These are phyloP conservation scores for Spisula subtruncata DNA, from an alignment of 2,888 invertebrate species.

Conservation along the genomic window DNA sequence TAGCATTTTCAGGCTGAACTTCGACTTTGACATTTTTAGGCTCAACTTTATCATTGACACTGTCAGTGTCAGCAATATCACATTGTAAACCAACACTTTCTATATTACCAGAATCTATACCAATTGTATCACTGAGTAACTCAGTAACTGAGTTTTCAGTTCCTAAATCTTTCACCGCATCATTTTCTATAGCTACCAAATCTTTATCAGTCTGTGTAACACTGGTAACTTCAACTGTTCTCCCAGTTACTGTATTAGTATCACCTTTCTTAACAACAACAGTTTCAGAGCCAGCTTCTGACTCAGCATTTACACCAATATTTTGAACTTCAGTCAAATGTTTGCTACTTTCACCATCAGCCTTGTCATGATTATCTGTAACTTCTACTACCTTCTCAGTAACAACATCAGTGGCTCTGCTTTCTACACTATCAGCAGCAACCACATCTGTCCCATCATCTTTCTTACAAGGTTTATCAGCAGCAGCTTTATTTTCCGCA, in stretches of 20 bases:
- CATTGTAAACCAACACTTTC: constrained; percentile 43
- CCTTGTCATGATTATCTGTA: not conserved
- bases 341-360: not conserved
- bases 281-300: not conserved
- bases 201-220: constrained; percentile 26
- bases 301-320: too few species aligned
- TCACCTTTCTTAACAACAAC: not conserved
- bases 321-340: not conserved
- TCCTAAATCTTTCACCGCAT: constrained; percentile 17
- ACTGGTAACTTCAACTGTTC: not conserved
- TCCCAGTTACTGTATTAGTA: not conserved
- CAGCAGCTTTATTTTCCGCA: not conserved
- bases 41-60: not conserved
- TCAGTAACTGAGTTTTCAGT: not conserved
- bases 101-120: not conserved
- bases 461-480: not conserved
- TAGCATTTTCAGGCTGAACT: not conserved
- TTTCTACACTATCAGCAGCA: not conserved
- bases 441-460: not conserved
- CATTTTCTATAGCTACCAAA: constrained; percentile 40
- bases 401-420: not conserved
- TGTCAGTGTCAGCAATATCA: constrained; percentile 21
- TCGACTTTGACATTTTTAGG: not conserved
- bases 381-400: not conserved
- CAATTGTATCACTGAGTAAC: constrained; percentile 1